Percentiles rank a stretch among this genome's conserved stretches.
phyloP scores from a whole-genome alignment of 2,797 vertebrate species.

The Petrocephalus sullivani region DNA sequence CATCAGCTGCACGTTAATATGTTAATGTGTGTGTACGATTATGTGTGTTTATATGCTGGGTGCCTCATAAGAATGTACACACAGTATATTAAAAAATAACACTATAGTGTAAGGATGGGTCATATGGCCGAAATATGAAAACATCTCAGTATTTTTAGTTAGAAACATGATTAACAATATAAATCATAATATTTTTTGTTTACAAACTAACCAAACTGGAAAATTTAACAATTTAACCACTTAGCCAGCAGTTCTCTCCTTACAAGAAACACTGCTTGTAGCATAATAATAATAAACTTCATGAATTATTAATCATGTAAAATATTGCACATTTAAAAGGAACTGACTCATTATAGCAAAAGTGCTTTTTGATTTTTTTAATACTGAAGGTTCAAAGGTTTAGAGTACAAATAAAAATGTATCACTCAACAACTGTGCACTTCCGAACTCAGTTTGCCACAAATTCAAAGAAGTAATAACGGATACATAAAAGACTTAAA shows the following conservation, averaged over 20 bases:
- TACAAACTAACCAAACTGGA: neutral
- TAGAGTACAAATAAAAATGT: neutral
- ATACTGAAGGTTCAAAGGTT: neutral
- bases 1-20: slow-evolving; percentile 18
- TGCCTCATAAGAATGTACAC: neutral
- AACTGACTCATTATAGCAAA: neutral
- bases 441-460: neutral
- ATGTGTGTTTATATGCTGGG: neutral
- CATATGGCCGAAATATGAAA: neutral
- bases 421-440: neutral
- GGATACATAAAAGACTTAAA: neutral
- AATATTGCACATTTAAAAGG: neutral
- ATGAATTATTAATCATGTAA: neutral
- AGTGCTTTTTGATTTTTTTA: neutral
- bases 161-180: neutral
- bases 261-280: neutral
- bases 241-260: neutral
- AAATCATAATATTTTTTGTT: neutral
- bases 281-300: neutral
- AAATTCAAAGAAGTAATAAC: neutral
- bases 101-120: neutral
- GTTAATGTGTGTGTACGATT: neutral
- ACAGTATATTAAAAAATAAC: neutral
- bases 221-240: neutral
- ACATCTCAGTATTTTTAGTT: neutral